Evolutionary conservation across 1,140 invertebrate genomes (phyloP).

Genomic region (Pararge aegeria): DNA sequence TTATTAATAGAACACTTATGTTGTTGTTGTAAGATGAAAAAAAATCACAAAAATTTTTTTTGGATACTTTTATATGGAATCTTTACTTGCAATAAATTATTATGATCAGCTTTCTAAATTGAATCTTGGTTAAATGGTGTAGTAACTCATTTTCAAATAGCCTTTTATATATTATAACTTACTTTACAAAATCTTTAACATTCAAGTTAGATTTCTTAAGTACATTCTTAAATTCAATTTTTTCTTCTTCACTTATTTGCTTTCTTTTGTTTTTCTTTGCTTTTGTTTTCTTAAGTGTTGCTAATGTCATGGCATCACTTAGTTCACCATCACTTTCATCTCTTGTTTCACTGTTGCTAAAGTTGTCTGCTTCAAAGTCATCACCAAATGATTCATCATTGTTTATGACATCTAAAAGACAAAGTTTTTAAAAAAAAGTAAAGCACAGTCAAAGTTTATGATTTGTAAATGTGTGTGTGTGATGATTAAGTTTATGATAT

Average conservation of each 20-base stretch:
- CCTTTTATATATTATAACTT: constrained; percentile 29
- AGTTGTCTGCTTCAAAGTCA: constrained; percentile 37
- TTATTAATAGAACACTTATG: too few relatives aligned
- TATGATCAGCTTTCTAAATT: too few relatives aligned
- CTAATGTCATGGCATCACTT: constrained; percentile 55
- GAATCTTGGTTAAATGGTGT: too few relatives aligned
- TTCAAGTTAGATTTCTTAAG: constrained; percentile 55
- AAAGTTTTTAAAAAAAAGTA: neutral
- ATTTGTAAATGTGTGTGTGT: too few relatives aligned
- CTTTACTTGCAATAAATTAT: too few relatives aligned
- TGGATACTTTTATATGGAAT: too few relatives aligned
- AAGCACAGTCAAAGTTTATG: too few relatives aligned
- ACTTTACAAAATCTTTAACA: constrained; percentile 69
- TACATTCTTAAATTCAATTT: constrained; percentile 48
- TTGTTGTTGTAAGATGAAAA: too few relatives aligned
- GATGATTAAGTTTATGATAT: too few relatives aligned
- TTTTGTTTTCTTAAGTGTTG: constrained; percentile 54
- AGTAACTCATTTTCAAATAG: too few relatives aligned
- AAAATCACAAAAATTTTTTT: too few relatives aligned
- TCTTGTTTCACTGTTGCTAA: constrained; percentile 35
- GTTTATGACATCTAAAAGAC: constrained; percentile 44
- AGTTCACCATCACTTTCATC: constrained; percentile 35
- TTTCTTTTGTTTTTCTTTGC: constrained; percentile 45
- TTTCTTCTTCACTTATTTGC: constrained; percentile 43
- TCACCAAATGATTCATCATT: constrained; percentile 41